phyloP scores from a whole-genome alignment of 2,113 vertebrate genomes.

The Xyrauchen texanus region DNA sequence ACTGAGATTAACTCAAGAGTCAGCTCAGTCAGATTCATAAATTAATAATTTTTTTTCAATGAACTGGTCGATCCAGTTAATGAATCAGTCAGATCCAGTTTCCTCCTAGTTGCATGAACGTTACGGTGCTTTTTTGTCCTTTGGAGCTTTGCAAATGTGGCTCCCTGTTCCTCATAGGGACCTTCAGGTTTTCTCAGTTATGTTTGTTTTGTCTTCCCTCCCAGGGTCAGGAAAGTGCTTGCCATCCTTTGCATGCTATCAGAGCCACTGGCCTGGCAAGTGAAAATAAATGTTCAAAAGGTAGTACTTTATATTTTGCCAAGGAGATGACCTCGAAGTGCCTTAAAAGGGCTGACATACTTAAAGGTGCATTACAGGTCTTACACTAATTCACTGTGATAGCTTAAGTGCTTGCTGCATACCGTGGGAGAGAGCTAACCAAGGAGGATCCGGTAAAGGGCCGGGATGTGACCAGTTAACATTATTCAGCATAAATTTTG shows the following conservation, averaged over 20 bases:
- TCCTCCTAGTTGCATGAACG: too few relatives aligned
- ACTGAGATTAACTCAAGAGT: too few relatives aligned
- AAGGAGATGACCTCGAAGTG: slow-evolving; percentile 77
- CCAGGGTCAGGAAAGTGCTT: slow-evolving; percentile 61
- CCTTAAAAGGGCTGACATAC: slow-evolving; percentile 84
- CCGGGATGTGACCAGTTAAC: slow-evolving; percentile 76
- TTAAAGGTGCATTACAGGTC: slow-evolving; percentile 90
- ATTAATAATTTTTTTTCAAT: too few relatives aligned
- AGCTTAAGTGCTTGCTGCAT: slow-evolving; percentile 86
- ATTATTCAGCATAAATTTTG: slow-evolving; percentile 85
- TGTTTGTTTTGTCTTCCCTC: slow-evolving; percentile 9
- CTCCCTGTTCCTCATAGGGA: slow-evolving; percentile 19
- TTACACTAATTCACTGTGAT: slow-evolving; percentile 90
- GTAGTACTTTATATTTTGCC: slow-evolving; percentile 77
- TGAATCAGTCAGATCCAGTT: too few relatives aligned
- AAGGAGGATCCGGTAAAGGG: slow-evolving; percentile 71
- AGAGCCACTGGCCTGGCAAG: slow-evolving; percentile 68
- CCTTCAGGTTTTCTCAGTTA: slow-evolving; percentile 27
- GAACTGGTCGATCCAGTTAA: too few relatives aligned
- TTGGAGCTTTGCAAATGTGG: neutral
- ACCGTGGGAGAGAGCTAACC: slow-evolving; percentile 77
- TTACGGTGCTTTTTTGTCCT: neutral
- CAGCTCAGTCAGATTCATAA: too few relatives aligned
- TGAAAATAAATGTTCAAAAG: slow-evolving; percentile 74
- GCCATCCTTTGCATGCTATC: slow-evolving; percentile 63